Base-by-base conservation (phyloP, 2,113 vertebrate genomes). In the Mandrillus leucophaeus region DNA sequence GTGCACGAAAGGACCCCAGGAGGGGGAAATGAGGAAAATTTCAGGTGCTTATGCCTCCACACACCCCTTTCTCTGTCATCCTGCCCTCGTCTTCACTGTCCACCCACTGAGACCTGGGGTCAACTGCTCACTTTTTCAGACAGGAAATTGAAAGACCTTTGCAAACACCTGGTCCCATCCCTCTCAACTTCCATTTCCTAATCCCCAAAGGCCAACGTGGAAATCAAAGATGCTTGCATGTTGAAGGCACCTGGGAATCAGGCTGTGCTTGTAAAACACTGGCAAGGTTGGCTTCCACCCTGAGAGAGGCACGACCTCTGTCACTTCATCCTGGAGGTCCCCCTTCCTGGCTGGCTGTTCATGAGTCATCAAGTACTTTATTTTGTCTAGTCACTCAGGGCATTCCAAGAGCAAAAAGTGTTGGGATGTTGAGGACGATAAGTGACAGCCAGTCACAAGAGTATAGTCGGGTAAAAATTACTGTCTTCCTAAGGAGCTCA, bases 91-190 rank as follows among this genome's bases (percentile, higher is more conserved):
- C 57, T 12, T 23, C 61, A 16, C 11, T 52, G 50, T 27, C 45
- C 45, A 30, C 27, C 5, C 40, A 4, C 11, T 17, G 6, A 22
- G 2, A 27, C 61, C 48, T 16, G 48, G 6, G 23, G 17, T 50
- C 12, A 3, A 3, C 20, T 11, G 57, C 9, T 73, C 48, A 22
- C 18, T 35, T 75, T 35, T 70, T 43, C 45, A 50, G n/a, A 87
- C 10, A 7, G 27, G 25, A 78, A 90, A 45, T 18, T 0, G 0
- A 75, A 0, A 0, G 84, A 20, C 14, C 3, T 57, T 38, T 57
- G 38, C 20, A 64, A 61, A 85, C 4, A 4, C 17, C 79, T 72
- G 40, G 57, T 11, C 17, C 32, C 9, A 1, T 27, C 20, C 0
- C 80, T 61, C 25, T 52, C 14, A 30, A 7, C 11, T 17, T 9